Conservation (phyloP, 2,113 vertebrate species). For the Cyanistes caeruleus region DNA sequence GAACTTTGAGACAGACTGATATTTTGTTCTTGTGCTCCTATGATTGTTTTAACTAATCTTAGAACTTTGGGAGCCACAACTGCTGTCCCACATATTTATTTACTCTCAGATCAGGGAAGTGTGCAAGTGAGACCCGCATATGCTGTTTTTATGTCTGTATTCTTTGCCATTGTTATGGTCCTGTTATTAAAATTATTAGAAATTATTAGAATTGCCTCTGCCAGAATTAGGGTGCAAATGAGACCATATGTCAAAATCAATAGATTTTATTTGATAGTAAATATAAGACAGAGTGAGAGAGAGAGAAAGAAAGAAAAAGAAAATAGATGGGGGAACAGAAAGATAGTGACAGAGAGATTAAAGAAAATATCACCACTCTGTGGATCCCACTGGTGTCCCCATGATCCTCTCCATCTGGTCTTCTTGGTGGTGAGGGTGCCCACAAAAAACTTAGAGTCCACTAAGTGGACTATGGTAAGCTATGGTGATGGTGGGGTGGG, state of each 20-base stretch:
- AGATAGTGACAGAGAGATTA: neutral
- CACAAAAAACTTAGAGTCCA: fast-evolving
- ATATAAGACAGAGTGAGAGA: neutral
- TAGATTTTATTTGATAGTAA: neutral
- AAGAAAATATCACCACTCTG: neutral
- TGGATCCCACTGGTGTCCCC: fast-evolving
- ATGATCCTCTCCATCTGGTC: neutral
- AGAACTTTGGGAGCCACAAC: neutral
- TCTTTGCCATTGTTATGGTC: neutral
- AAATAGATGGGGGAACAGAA: neutral
- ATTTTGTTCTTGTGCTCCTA: neutral
- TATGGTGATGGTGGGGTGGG: fast-evolving
- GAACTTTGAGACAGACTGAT: neutral
- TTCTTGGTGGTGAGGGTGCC: neutral
- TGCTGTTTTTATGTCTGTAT: neutral
- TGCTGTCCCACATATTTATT: neutral
- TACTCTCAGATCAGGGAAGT: neutral
- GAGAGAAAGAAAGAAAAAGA: neutral
- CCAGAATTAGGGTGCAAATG: fast-evolving
- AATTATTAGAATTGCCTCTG: neutral
- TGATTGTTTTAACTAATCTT: neutral
- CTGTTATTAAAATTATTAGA: neutral
- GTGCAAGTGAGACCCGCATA: fast-evolving
- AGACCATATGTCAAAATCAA: neutral
- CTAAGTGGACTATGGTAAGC: too few relatives aligned